These are phyloP conservation scores for Cheilosia urbana DNA, from an alignment of 2,888 invertebrate species.

Conservation along the genomic window DNA sequence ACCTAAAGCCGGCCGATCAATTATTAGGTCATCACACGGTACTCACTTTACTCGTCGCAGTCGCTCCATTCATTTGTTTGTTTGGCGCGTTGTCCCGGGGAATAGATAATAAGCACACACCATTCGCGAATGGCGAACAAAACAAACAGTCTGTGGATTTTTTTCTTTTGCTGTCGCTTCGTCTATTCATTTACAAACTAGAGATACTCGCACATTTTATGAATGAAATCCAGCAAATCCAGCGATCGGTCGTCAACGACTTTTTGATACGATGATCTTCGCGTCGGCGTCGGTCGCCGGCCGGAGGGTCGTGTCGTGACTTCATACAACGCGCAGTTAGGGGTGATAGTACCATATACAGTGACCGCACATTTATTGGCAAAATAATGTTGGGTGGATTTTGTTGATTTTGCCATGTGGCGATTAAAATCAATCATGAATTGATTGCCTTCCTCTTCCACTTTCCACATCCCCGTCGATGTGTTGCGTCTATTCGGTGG, in stretches of 20 bases:
- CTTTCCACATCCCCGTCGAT: not conserved
- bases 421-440: constrained; percentile 63
- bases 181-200: constrained; percentile 60
- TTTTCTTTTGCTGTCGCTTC: constrained; percentile 39
- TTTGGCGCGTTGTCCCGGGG: constrained; percentile 6
- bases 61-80: constrained; percentile 37
- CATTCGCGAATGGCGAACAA: constrained; percentile 58
- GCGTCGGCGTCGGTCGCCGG: not conserved
- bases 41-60: not conserved
- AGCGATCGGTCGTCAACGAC: constrained; percentile 1
- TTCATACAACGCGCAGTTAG: constrained; percentile 2
- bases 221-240: constrained; percentile 58
- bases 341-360: constrained; percentile 49
- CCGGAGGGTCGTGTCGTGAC: not conserved
- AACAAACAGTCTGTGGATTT: constrained; percentile 32
- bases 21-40: constrained; percentile 70
- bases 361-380: constrained; percentile 25
- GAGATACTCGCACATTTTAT: constrained; percentile 48
- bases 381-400: constrained; percentile 21
- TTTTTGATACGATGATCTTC: not conserved
- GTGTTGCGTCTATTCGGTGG: not conserved
- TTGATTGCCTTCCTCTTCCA: constrained; percentile 44
- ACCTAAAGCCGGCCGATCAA: constrained; percentile 67
- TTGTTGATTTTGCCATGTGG: constrained; percentile 43
- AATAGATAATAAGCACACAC: constrained; percentile 23